A percentile compares a stretch with the other conserved stretches of the same genome.
phyloP scores from a whole-genome alignment of 2,797 vertebrate species.

The Microchirus variegatus region DNA sequence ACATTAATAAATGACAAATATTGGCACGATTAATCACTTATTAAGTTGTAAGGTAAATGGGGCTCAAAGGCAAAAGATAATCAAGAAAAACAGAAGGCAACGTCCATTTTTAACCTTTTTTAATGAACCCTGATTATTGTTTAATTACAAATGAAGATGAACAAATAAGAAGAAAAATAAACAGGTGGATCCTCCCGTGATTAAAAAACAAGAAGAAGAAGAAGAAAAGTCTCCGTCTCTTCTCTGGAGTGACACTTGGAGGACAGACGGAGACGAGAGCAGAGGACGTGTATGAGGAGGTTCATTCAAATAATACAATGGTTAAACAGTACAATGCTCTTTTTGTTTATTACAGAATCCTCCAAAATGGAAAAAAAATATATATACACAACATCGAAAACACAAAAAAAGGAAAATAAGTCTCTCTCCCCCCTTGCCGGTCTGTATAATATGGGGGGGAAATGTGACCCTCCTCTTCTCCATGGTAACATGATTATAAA shows the following conservation, averaged over 20 bases:
- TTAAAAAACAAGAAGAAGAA: conserved; percentile 15
- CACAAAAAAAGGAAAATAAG: conserved; percentile 22
- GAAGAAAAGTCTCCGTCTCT: conserved; percentile 30
- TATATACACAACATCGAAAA: conserved; percentile 72
- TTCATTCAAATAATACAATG: conserved; percentile 66
- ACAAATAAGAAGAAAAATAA: conserved; percentile 75
- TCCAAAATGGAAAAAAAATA: conserved; percentile 68
- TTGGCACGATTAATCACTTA: too few relatives aligned
- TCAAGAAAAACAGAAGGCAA: conserved; percentile 11
- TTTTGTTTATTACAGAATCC: conserved; percentile 69
- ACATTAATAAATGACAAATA: too few relatives aligned
- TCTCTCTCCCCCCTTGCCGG: conserved; percentile 27
- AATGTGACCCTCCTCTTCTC: conserved; percentile 55
- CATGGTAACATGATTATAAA: conserved; percentile 58
- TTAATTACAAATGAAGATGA: conserved; percentile 85
- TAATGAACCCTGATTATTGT: conserved; percentile 89
- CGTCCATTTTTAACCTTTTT: conserved; percentile 77
- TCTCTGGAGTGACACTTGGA: conserved; percentile 54
- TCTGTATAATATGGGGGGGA: conserved; percentile 54
- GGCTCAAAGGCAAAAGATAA: too few relatives aligned
- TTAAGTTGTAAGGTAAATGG: too few relatives aligned
- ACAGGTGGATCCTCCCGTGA: conserved; percentile 62
- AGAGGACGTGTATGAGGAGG: conserved; percentile 26
- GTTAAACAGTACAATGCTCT: conserved; percentile 74
- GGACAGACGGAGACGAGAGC: conserved; percentile 26